A percentile compares a stretch with the other conserved stretches of the same genome.
Conservation (phyloP, 1,140 invertebrate genomes). For the Argopecten irradians region DNA sequence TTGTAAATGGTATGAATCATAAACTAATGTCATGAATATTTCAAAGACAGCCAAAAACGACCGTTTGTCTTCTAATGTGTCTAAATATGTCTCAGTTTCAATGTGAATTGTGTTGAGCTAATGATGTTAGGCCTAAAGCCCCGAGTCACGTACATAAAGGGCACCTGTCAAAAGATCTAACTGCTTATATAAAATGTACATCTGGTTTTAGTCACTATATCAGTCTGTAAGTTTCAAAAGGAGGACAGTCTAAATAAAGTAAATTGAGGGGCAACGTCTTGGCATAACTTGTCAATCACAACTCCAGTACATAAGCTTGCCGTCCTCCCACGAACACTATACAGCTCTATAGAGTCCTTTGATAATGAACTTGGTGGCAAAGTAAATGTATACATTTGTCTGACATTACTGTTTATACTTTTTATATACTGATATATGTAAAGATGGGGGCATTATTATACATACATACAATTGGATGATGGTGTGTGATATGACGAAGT, state of each 20-base stretch:
- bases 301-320: neutral
- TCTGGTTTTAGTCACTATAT: neutral
- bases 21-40: neutral
- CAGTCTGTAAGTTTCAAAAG: neutral
- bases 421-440: no score
- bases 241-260: neutral
- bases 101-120: neutral
- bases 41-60: neutral
- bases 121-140: neutral
- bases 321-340: neutral
- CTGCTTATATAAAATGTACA: neutral
- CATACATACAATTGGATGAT: no score
- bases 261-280: neutral
- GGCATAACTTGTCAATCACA: neutral
- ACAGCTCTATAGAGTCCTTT: no score
- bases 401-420: no score
- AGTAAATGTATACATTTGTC: no score
- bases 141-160: neutral
- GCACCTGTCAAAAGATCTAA: neutral
- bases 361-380: no score
- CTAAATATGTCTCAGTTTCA: neutral
- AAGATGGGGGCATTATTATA: no score
- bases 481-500: no score
- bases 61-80: neutral
- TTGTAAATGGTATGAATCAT: neutral